Conservation (phyloP, 2,113 vertebrate genomes). For the Cricetomys ansorgei region DNA sequence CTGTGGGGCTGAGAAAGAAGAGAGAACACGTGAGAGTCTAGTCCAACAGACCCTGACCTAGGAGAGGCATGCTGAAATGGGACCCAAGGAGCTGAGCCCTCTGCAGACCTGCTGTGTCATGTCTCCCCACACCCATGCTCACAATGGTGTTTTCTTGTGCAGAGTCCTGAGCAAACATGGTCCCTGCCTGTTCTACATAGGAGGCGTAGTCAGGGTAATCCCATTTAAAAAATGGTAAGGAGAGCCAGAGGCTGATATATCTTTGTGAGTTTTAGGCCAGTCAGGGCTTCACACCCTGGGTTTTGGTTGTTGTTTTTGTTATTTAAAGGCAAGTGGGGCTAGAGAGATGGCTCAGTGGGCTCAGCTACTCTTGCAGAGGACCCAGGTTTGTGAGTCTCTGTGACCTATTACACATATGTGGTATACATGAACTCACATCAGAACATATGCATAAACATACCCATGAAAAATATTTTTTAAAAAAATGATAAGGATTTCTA, state of each 20-base stretch:
- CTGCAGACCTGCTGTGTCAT: background rate
- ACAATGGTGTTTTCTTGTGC: background rate
- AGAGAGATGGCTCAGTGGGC: background rate
- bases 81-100: background rate
- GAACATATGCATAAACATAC: background rate
- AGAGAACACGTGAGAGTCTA: background rate
- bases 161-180: background rate
- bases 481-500: background rate
- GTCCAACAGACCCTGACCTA: background rate
- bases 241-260: background rate
- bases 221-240: background rate
- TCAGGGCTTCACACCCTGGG: background rate
- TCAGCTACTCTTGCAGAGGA: background rate
- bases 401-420: background rate
- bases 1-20: background rate
- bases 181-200: background rate
- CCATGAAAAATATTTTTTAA: background rate
- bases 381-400: background rate
- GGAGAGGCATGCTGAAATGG: background rate
- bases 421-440: background rate
- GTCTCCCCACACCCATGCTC: background rate
- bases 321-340: too few species aligned
- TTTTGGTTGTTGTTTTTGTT: too few species aligned
- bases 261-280: background rate
- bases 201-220: background rate